These are phyloP conservation scores for Cladopsammia gracilis DNA, from an alignment of 64 coral and sea anemone species.

Conservation along the genomic window DNA sequence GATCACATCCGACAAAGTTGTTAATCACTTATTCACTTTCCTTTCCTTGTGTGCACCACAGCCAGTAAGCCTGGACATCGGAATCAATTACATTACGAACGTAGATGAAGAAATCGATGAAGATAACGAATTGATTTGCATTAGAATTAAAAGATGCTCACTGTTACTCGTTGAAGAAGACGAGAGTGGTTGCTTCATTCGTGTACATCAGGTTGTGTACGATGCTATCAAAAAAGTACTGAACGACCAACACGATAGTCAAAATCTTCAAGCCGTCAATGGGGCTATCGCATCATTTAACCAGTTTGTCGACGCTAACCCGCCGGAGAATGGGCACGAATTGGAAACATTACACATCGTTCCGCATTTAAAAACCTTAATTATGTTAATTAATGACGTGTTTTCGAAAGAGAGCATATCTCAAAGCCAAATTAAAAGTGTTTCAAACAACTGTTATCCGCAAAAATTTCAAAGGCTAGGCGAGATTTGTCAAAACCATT, in stretches of 20 bases:
- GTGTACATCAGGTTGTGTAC: constrained; percentile 23
- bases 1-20: background rate
- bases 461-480: too few species aligned
- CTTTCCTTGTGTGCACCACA: constrained; percentile 4
- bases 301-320: too few species aligned
- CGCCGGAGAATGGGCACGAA: too few species aligned
- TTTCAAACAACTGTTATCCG: too few species aligned
- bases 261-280: background rate
- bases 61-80: background rate
- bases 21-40: constrained; percentile 3
- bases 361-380: too few species aligned
- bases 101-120: background rate
- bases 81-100: background rate
- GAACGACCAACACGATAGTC: too few species aligned
- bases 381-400: too few species aligned
- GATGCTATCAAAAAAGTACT: background rate
- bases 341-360: too few species aligned
- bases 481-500: too few species aligned
- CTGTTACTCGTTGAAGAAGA: background rate
- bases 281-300: background rate
- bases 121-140: constrained; percentile 6
- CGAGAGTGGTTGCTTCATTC: background rate
- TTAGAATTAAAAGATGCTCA: background rate
- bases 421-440: too few species aligned
- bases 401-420: too few species aligned